Evolutionary conservation across 1,140 invertebrate species (phyloP).

Genomic region (Zaprionus ornatus): DNA sequence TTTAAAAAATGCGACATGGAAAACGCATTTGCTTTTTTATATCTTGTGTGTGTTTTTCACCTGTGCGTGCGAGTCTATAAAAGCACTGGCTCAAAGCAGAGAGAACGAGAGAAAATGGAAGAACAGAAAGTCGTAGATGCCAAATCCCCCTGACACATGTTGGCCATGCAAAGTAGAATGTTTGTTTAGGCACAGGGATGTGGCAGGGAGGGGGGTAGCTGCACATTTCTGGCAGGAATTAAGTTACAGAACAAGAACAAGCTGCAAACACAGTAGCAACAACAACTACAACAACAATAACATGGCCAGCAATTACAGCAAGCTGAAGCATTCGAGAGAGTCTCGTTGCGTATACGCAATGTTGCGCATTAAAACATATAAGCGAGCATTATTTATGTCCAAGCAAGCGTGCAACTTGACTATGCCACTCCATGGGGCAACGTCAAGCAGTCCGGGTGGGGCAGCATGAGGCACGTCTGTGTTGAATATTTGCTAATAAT

Average conservation of each 20-base stretch:
- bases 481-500: constrained; percentile 43
- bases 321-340: constrained; percentile 8
- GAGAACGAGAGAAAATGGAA: neutral
- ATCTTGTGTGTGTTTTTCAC: constrained; percentile 19
- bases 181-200: neutral
- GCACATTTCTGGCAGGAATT: constrained; percentile 41
- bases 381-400: constrained; percentile 67
- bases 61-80: constrained; percentile 16
- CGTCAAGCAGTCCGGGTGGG: neutral
- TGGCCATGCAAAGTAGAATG: constrained; percentile 24
- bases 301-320: constrained; percentile 33
- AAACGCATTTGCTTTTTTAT: constrained; percentile 55
- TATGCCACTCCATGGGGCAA: constrained; percentile 20
- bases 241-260: constrained; percentile 52
- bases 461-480: neutral
- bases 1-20: constrained; percentile 49
- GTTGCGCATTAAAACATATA: constrained; percentile 70
- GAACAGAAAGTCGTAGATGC: neutral
- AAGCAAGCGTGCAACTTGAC: constrained; percentile 64
- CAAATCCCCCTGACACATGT: constrained; percentile 34
- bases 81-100: constrained; percentile 22
- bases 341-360: constrained; percentile 72
- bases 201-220: neutral
- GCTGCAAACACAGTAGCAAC: constrained; percentile 8
- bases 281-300: constrained; percentile 16